Conservation (phyloP, 37 sponge, comb jelly and placozoan genomes). For the Aphrocallistes beatrix region DNA sequence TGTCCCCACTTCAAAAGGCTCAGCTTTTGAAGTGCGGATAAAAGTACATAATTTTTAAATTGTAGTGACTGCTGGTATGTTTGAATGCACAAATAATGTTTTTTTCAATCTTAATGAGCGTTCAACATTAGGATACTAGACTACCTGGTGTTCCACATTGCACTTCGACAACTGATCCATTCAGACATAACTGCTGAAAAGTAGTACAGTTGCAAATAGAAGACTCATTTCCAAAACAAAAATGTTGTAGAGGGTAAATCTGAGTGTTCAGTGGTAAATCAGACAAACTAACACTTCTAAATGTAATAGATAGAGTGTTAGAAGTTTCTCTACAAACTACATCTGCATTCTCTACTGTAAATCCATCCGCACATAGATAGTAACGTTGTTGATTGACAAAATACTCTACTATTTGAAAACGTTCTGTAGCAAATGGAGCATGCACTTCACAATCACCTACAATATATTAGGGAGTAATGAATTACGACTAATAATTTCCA, state of each 20-base stretch:
- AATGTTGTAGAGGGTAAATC: not conserved
- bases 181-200: not conserved
- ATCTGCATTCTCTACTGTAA: not conserved
- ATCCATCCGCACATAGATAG: not conserved
- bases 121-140: too few relatives aligned
- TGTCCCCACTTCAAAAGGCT: too few relatives aligned
- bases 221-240: not conserved
- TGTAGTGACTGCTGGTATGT: too few relatives aligned
- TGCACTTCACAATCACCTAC: slow-evolving; percentile 12
- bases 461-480: too few relatives aligned
- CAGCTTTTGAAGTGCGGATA: too few relatives aligned
- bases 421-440: not conserved
- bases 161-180: not conserved
- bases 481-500: too few relatives aligned
- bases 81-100: too few relatives aligned
- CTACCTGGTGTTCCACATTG: not conserved
- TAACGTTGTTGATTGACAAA: not conserved
- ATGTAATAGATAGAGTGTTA: not conserved
- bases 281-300: not conserved
- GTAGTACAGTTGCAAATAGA: not conserved
- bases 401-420: not conserved
- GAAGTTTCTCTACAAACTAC: not conserved
- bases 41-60: too few relatives aligned
- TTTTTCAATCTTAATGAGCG: too few relatives aligned
- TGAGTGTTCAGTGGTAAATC: not conserved